A percentile compares a stretch with the other conserved stretches of the same genome.
Conservation (phyloP, 2,888 invertebrate genomes). For the Drosophila greeni region DNA sequence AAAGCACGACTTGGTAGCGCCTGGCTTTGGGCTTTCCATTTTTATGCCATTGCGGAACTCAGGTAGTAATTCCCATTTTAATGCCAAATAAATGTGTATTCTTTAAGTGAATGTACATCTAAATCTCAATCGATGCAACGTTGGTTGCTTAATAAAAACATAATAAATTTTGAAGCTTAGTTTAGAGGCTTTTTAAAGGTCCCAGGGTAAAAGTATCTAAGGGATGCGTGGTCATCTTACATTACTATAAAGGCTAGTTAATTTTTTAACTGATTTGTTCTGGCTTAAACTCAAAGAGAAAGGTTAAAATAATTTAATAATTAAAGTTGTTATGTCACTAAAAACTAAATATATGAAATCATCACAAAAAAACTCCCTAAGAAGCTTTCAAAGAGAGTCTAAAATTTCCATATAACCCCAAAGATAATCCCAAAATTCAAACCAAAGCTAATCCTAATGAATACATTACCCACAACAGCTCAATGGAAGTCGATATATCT, state of each 20-base stretch:
- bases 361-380: neutral
- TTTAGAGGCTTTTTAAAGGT: slow-evolving; percentile 45
- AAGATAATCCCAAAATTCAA: neutral
- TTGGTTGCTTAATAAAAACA: neutral
- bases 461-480: slow-evolving; percentile 2
- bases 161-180: slow-evolving; percentile 41
- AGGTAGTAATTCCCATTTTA: slow-evolving; percentile 71
- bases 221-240: neutral
- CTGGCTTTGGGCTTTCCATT: slow-evolving; percentile 40
- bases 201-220: slow-evolving; percentile 8
- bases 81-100: slow-evolving; percentile 51
- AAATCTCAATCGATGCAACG: slow-evolving; percentile 51
- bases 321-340: neutral
- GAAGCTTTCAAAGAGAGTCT: neutral
- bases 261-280: neutral
- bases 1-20: slow-evolving; percentile 46
- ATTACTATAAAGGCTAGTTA: neutral
- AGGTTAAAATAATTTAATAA: neutral
- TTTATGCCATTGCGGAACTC: slow-evolving; percentile 67
- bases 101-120: slow-evolving; percentile 34
- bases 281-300: neutral
- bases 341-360: neutral
- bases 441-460: neutral
- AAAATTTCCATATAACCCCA: neutral
- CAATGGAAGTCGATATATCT: slow-evolving; percentile 20